Evolutionary conservation across 2,797 vertebrate genomes (phyloP).

Genomic region (Enteromius trimaculatus): DNA sequence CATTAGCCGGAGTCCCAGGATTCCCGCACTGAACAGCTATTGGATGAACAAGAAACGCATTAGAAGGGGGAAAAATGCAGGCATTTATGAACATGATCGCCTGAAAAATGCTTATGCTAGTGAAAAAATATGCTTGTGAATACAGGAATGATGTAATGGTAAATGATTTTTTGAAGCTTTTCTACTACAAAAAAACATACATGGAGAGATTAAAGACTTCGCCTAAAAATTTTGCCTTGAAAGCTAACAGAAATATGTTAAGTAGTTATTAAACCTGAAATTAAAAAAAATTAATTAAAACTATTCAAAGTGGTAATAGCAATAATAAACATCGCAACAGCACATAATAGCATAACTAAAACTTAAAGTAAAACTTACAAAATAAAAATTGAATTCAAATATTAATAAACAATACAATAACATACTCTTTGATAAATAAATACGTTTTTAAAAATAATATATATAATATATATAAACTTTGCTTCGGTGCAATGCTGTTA

Average conservation of each 20-base stretch:
- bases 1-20: conserved; percentile 90
- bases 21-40: conserved; percentile 94
- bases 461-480: neutral
- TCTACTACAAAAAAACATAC: neutral
- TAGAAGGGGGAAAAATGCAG: neutral
- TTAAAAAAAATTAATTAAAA: neutral
- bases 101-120: neutral
- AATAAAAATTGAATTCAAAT: neutral
- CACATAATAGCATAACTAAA: neutral
- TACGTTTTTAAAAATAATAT: neutral
- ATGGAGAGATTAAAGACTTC: neutral
- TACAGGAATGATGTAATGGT: neutral
- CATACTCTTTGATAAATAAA: neutral
- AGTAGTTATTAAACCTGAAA: neutral
- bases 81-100: neutral
- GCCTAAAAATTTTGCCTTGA: neutral
- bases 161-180: neutral
- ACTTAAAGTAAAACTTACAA: neutral
- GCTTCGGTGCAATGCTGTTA: neutral
- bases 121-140: no score
- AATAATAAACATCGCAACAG: neutral
- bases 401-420: neutral
- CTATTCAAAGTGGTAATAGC: neutral
- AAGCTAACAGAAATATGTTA: neutral
- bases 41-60: conserved; percentile 49